phyloP scores from a whole-genome alignment of 2,113 vertebrate species.

The Forbesichthys agassizii region DNA sequence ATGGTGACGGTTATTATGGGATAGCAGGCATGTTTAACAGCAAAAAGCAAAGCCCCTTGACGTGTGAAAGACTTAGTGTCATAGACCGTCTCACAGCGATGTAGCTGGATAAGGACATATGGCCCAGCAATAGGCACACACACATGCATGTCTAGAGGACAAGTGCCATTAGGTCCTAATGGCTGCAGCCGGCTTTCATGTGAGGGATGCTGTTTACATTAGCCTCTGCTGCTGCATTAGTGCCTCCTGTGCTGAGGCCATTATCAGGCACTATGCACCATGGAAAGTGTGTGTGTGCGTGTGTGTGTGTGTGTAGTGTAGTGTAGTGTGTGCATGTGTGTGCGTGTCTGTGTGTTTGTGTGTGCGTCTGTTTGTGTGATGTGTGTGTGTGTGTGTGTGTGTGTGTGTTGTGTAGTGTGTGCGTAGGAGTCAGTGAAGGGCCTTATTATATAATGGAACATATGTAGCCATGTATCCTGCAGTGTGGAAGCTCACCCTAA shows the following conservation, averaged over 20 bases:
- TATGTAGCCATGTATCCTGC: slow-evolving; percentile 62
- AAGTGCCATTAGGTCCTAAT: slow-evolving; percentile 64
- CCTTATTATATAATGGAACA: slow-evolving; percentile 75
- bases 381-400: slow-evolving; percentile 16
- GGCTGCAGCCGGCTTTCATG: slow-evolving; percentile 70
- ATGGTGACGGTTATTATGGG: slow-evolving; percentile 59
- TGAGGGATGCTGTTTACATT: slow-evolving; percentile 78
- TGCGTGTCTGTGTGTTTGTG: not conserved
- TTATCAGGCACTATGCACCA: slow-evolving; percentile 51
- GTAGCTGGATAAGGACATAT: slow-evolving; percentile 18
- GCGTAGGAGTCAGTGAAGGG: slow-evolving; percentile 56
- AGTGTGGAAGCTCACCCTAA: slow-evolving; percentile 65
- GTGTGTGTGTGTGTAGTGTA: not conserved
- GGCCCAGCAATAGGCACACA: slow-evolving; percentile 14
- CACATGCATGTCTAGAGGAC: slow-evolving; percentile 46
- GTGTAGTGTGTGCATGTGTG: not conserved
- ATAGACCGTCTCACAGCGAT: slow-evolving; percentile 41
- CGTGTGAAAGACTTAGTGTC: slow-evolving; percentile 40
- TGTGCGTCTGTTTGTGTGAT: not conserved
- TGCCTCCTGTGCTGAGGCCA: slow-evolving; percentile 65
- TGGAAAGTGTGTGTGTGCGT: slow-evolving; percentile 44
- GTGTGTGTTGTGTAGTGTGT: slow-evolving; percentile 25
- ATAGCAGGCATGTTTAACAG: slow-evolving; percentile 40
- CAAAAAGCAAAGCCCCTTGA: slow-evolving; percentile 11
- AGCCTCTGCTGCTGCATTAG: slow-evolving; percentile 74